Evolutionary conservation across 1,140 invertebrate genomes (phyloP).

Genomic region (Drosophila trapezifrons): DNA sequence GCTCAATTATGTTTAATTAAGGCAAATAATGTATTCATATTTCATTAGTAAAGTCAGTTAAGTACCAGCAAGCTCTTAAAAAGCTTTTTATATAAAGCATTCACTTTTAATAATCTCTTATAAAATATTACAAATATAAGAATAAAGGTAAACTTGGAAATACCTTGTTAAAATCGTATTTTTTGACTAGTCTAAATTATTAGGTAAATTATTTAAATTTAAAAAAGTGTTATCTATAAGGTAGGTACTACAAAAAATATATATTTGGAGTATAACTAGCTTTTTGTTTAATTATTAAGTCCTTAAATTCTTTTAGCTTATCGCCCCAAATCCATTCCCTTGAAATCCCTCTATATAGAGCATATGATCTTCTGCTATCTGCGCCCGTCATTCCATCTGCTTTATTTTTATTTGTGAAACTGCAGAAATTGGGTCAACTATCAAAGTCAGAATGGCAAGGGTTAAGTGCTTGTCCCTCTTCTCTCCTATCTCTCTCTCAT

Average conservation of each 20-base stretch:
- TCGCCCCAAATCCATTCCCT: neutral
- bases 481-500: slow-evolving; percentile 5
- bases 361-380: slow-evolving; percentile 14
- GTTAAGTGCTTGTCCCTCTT: slow-evolving; percentile 69
- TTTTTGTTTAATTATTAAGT: neutral
- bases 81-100: neutral
- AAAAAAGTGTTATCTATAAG: no score
- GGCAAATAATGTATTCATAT: neutral
- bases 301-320: neutral
- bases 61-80: neutral
- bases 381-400: slow-evolving; percentile 20
- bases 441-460: slow-evolving; percentile 79
- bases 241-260: neutral
- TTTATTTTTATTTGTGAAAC: slow-evolving; percentile 61
- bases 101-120: no score
- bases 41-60: neutral
- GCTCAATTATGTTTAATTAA: neutral
- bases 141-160: fast-evolving
- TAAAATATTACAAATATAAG: neutral
- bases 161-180: no score
- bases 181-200: neutral
- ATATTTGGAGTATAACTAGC: neutral
- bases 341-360: neutral
- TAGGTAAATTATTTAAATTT: neutral
- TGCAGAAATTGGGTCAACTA: slow-evolving; percentile 78